These are phyloP conservation scores for Lasiurus borealis DNA, from an alignment of 2,113 vertebrate species.

Conservation along the genomic window DNA sequence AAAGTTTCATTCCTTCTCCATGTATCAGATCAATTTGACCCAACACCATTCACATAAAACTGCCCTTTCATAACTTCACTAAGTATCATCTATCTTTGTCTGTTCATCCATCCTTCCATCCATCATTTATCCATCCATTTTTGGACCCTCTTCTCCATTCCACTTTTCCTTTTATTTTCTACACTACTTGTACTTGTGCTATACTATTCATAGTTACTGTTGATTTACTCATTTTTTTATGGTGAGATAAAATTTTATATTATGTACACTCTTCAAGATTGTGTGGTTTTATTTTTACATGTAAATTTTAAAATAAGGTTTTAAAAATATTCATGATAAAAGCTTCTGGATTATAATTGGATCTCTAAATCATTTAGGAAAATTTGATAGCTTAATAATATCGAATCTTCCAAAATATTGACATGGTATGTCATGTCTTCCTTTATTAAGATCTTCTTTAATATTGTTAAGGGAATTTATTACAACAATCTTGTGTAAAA, in stretches of 20 bases:
- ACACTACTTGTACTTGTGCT: neutral
- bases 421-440: neutral
- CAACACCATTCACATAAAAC: neutral
- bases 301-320: neutral
- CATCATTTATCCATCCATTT: neutral
- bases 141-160: neutral
- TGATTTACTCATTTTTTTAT: neutral
- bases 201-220: neutral
- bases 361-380: neutral
- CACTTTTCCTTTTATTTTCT: neutral
- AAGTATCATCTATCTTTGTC: neutral
- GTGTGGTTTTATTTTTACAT: neutral
- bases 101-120: neutral
- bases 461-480: neutral
- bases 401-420: neutral
- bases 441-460: neutral
- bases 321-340: neutral
- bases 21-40: neutral
- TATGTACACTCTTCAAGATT: neutral
- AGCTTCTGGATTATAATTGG: neutral
- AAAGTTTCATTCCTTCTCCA: neutral
- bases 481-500: neutral
- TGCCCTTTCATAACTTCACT: neutral
- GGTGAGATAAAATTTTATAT: neutral
- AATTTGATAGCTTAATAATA: neutral